phyloP scores from a whole-genome alignment of 2,797 vertebrate genomes.

The Sebastolobus altivelis region DNA sequence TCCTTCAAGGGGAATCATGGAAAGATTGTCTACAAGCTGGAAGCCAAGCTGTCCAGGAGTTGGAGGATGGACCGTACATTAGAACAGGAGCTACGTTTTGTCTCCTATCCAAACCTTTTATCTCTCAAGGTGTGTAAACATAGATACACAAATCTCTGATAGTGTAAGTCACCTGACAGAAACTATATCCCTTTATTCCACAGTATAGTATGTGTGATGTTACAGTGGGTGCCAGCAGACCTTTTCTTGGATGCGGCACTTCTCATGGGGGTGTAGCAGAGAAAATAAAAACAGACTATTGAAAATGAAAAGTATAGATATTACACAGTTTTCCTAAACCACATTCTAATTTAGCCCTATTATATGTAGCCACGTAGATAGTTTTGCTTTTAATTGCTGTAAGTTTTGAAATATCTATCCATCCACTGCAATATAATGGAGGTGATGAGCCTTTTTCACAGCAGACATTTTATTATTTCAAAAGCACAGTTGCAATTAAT shows the following conservation, averaged over 20 bases:
- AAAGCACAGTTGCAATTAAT: neutral
- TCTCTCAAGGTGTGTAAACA: constrained; percentile 87
- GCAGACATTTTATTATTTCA: neutral
- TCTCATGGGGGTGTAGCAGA: neutral
- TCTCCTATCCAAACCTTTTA: constrained; percentile 86
- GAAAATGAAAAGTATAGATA: neutral
- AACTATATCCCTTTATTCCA: neutral
- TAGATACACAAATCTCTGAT: constrained; percentile 77
- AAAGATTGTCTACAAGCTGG: constrained; percentile 92
- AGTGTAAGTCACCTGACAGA: constrained; percentile 66
- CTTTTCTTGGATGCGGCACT: neutral
- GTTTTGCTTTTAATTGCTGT: neutral
- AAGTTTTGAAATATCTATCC: neutral
- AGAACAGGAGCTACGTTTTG: constrained; percentile 90
- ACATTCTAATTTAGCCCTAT: neutral
- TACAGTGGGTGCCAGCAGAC: neutral
- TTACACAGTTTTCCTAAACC: neutral
- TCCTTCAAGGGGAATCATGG: constrained; percentile 92
- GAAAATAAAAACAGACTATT: neutral
- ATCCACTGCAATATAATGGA: fast-evolving
- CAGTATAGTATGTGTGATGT: neutral
- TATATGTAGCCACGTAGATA: neutral
- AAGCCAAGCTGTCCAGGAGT: constrained; percentile 91
- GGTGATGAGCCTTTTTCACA: neutral
- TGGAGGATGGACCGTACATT: constrained; percentile 90